Base-by-base conservation (phyloP, 2,888 invertebrate genomes). In the Acleris laterana region DNA sequence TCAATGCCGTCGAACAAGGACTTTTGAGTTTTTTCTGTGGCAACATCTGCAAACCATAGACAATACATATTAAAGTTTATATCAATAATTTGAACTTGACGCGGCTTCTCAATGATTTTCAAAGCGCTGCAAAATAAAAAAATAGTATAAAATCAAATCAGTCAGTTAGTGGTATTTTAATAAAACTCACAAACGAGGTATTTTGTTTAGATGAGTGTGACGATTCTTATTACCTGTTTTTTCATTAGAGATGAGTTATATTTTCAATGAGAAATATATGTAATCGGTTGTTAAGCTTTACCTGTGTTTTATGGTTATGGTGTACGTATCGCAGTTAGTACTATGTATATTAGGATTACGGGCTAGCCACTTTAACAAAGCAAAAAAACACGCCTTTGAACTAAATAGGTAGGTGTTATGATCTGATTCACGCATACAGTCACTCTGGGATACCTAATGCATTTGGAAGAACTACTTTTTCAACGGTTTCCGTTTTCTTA, bases 1-100 rank as follows among this genome's bases (percentile, higher is more conserved):
- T 97, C 97, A 78, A 98, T 97, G 63, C 97, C 97, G 78, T 96
- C 96, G 81, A 98, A 95, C 71, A 98, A 90, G 69, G 96, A 97
- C 85, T 97, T 95, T 87, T 96, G 96, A 71, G 95, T 96, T 88
- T 97, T 98, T 87, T 98, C 98, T 57, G 96, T 95, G 71, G 96
- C 96, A 76, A 98, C 95, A 95, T 98, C 98, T 98, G 92, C 46
- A 92, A 91, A 83, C 51, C 77, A 82, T 73, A 77, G 70, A 80
- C 70, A 78, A 77, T 13, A 38, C 3, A 38, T 38, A 38, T 38
- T 38, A 38, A 13, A 13, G 3, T 38, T 38, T 13, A 4, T 13
- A 4, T 11, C 11, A 0, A 32, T 11, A 3, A 32, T 32, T 32
- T 32, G 32, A 13, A 38, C 3, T 38, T 38, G 38, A 38, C 38